Evolutionary conservation across 2,797 vertebrate genomes (phyloP), one percentile per base, ranked within the genome.

Genomic region (Spondyliosoma cantharus): DNA sequence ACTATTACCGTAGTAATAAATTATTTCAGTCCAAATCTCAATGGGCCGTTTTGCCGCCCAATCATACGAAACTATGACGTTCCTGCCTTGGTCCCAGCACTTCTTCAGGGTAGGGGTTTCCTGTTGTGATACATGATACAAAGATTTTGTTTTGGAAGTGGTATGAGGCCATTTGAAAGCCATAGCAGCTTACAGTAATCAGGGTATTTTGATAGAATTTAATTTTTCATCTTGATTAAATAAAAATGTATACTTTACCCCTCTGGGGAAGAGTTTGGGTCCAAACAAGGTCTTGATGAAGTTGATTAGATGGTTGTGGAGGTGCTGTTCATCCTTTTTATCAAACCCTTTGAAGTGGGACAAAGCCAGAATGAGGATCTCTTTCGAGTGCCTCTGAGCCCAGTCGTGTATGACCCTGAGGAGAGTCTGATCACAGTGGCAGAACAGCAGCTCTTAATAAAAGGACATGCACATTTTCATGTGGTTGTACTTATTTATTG

Each of bases 41-140:
- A 29, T 14, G 15, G 81, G 66, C 1, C 53, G 37, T 22, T 15
- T 19, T 15, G 15, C 46, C 0, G 12, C 12, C 63, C 87, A 48
- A 25, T 90, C 91, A 24, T 93, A 92, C 11, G 90, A 91, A 37
- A 92, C 74, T 1, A 93, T 86, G 20, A 93, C 15, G 3, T 90
- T 89, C 63, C 50, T 83, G 25, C 81, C 73, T 8, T 76, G 15
- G 13, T 84, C 66, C 90, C 91, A 92, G 83, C 91, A 90, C 0
- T 17, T 66, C 27, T 57, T 80, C 77, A 93, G 12, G 0, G 86
- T 90, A 1, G 81, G 91, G 1, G 0, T 56, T 5, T 53, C 25
- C 89, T 84, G 83, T 65, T 32, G 46, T 1, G 20, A 65, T 3
- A 69, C 14, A 72, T 4, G 2, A 0, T 37, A 37, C 37, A 82